Percentiles rank a stretch among this genome's conserved stretches.
Evolutionary conservation across 2,797 vertebrate genomes (phyloP).

Genomic region (Kryptopterus vitreolus): DNA sequence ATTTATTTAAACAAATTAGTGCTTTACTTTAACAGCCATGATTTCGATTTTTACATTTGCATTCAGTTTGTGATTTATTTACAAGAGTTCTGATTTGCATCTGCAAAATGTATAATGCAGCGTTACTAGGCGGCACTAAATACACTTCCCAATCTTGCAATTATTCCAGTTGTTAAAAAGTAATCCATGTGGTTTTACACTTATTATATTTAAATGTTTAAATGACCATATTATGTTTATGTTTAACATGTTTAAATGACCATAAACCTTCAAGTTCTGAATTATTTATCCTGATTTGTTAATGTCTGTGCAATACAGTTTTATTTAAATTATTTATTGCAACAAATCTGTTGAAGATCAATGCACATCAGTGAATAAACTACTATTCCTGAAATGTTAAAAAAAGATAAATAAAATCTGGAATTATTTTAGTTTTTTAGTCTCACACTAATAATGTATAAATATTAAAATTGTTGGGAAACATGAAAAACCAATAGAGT

Average conservation of each 20-base stretch:
- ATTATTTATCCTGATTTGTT: too few species aligned
- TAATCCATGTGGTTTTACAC: neutral
- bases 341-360: neutral
- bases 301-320: neutral
- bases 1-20: slow-evolving; percentile 2
- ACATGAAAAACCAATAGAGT: neutral
- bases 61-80: slow-evolving; percentile 9
- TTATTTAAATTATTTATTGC: neutral
- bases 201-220: neutral
- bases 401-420: neutral
- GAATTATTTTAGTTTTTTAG: neutral
- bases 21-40: neutral
- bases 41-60: neutral
- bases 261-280: neutral
- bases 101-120: neutral
- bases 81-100: neutral
- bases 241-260: too few species aligned
- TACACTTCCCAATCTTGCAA: neutral
- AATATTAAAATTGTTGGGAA: neutral
- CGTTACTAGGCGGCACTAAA: neutral
- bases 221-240: too few species aligned
- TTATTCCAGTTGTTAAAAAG: neutral
- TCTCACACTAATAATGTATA: neutral
- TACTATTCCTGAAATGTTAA: neutral
- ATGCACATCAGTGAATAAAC: neutral